These are phyloP conservation scores for Lobophora halterata DNA, from an alignment of 2,888 invertebrate genomes.

Conservation along the genomic window DNA sequence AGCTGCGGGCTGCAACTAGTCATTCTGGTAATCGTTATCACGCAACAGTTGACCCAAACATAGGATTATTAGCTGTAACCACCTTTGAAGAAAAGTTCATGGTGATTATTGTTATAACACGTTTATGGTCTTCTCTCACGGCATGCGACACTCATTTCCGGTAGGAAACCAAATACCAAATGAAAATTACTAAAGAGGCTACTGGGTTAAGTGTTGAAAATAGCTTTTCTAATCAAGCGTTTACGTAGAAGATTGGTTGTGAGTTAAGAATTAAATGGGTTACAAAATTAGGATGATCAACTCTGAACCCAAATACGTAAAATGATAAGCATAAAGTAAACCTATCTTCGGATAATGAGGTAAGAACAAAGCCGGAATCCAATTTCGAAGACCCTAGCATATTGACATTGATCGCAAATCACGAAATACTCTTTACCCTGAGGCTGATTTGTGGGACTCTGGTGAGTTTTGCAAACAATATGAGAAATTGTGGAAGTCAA, in stretches of 20 bases:
- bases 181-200: constrained; percentile 8
- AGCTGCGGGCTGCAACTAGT: too few relatives aligned
- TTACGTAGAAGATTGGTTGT: too few relatives aligned
- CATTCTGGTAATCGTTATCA: too few relatives aligned
- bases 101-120: constrained; percentile 10
- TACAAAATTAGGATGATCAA: constrained; percentile 2
- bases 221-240: too few relatives aligned
- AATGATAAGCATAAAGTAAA: constrained; percentile 3
- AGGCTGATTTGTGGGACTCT: too few relatives aligned
- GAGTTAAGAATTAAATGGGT: too few relatives aligned
- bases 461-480: too few relatives aligned
- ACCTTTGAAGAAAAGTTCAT: constrained; percentile 12
- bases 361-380: constrained; percentile 5
- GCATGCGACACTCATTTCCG: constrained; percentile 8
- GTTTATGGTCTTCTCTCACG: constrained; percentile 13
- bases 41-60: constrained; percentile 1
- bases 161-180: constrained; percentile 7
- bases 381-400: constrained; percentile 7
- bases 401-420: too few relatives aligned
- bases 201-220: too few relatives aligned
- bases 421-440: too few relatives aligned
- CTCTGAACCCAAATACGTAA: constrained; percentile 1
- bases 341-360: background rate
- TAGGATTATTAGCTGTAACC: constrained; percentile 1
- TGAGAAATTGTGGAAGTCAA: too few relatives aligned